Base-by-base conservation (phyloP, 2,797 vertebrate species). In the Cebuella pygmaea region DNA sequence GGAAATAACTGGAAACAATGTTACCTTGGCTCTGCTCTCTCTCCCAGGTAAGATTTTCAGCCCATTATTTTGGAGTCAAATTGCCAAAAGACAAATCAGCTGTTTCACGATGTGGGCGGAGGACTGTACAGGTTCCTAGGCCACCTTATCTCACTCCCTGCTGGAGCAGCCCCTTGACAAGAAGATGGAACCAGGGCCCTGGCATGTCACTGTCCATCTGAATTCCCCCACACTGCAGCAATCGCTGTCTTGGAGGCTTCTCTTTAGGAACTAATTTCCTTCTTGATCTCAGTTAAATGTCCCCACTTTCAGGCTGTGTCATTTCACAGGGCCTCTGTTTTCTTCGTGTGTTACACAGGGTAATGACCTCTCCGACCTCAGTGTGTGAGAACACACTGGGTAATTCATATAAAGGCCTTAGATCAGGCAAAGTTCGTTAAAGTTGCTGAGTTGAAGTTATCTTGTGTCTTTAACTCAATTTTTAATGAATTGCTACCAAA, bases 201-300 rank as follows among this genome's bases (percentile, higher is more conserved):
- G 72, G 57, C 36, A 8, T 76, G 64, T 70, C 55, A 76, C 72
- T n/a, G 2, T 9, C 55, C 44, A 30, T n/a, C 22, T 81, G 22
- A 74, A 57, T 67, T 82, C 57, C 91, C 75, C 44, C 5, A 11
- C 7, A 24, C 8, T 24, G 15, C 20, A 50, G 36, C 46, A 41
- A 17, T 64, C 50, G 12, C 19, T 27, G 15, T 39, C 13, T 48
- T 20, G 0, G 19, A 15, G 11, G 72, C 87, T 76, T 84, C 36
- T 96, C 80, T 78, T 74, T 75, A 11, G 55, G 57, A 91, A 70
- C 6, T 33, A 92, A 24, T 80, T 84, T 88, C 67, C 41, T 52
- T 55, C 57, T 85, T 85, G 59, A 24, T 93, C 26, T 84, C 61
- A 70, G 24, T 55, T 92, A 84, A 80, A 90, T 75, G 5, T 57